These are phyloP conservation scores for Artibeus jamaicensis DNA, from an alignment of 2,797 vertebrate genomes.

Conservation along the genomic window DNA sequence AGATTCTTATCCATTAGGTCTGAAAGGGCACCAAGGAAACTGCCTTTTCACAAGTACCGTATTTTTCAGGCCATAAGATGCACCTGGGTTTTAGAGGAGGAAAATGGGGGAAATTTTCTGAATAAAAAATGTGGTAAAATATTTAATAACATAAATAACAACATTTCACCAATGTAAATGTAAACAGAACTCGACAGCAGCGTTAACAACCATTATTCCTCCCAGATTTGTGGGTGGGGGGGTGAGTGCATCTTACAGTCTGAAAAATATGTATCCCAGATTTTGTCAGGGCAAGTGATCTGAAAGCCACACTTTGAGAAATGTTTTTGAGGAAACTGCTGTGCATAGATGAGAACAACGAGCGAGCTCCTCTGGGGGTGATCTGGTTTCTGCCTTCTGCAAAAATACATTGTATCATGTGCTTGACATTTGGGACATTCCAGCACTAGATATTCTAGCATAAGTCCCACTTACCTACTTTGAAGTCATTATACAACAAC, in stretches of 20 bases:
- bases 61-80: too few relatives aligned
- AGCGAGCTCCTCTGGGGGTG: neutral
- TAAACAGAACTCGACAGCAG: too few relatives aligned
- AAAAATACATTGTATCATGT: neutral
- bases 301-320: neutral
- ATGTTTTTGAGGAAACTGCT: neutral
- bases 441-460: neutral
- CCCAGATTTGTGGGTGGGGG: too few relatives aligned
- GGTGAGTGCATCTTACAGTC: too few relatives aligned
- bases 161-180: too few relatives aligned
- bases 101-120: too few relatives aligned
- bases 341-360: neutral
- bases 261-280: neutral
- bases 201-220: too few relatives aligned
- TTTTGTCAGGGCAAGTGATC: neutral
- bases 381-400: neutral
- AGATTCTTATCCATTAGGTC: neutral
- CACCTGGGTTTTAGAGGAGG: too few relatives aligned
- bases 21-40: neutral
- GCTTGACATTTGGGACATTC: neutral
- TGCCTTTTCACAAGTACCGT: neutral
- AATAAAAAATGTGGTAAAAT: too few relatives aligned
- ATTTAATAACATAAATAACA: too few relatives aligned
- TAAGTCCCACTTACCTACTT: constrained; percentile 30
- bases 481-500: constrained; percentile 26